Percentiles rank a stretch among this genome's conserved stretches.
Conservation (phyloP, 2,888 invertebrate genomes). For the Steromphala cineraria region DNA sequence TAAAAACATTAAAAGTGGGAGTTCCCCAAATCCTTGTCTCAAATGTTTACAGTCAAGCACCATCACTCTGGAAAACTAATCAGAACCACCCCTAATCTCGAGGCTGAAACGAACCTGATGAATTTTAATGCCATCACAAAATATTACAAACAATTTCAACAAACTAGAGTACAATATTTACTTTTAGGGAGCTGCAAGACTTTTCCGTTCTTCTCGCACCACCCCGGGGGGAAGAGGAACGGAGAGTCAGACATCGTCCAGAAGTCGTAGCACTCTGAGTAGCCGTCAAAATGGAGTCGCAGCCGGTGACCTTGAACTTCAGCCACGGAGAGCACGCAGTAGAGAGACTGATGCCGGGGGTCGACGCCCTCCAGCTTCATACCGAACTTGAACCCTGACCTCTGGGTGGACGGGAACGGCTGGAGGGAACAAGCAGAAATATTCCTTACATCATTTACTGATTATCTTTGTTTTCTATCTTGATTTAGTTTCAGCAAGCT, state of each 20-base stretch:
- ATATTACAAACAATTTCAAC: no score
- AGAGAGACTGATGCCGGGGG: conserved; percentile 91
- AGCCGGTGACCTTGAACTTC: conserved; percentile 87
- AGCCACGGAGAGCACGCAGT: conserved; percentile 90
- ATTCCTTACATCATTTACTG: no score
- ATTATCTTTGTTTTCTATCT: no score
- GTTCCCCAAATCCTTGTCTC: no score
- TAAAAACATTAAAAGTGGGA: no score
- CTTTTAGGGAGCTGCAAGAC: conserved; percentile 87
- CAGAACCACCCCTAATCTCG: no score
- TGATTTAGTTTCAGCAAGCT: no score
- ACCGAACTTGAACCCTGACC: conserved; percentile 84
- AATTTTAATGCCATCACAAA: no score
- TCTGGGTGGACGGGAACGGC: conserved; percentile 83
- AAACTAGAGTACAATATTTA: conserved; percentile 36
- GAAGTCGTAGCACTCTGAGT: conserved; percentile 90
- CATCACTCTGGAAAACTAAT: no score
- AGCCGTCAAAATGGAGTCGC: conserved; percentile 93
- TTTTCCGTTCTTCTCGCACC: conserved; percentile 91
- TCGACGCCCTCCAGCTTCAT: conserved; percentile 96
- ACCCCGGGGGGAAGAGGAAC: conserved; percentile 94
- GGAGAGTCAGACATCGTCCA: conserved; percentile 95
- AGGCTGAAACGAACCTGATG: no score
- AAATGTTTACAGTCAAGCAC: no score
- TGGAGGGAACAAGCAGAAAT: conserved; percentile 76